Evolutionary conservation across 30 jellyfish, hydroid and myxozoan genomes (phyloP).

Genomic region (Rhopilema esculentum): DNA sequence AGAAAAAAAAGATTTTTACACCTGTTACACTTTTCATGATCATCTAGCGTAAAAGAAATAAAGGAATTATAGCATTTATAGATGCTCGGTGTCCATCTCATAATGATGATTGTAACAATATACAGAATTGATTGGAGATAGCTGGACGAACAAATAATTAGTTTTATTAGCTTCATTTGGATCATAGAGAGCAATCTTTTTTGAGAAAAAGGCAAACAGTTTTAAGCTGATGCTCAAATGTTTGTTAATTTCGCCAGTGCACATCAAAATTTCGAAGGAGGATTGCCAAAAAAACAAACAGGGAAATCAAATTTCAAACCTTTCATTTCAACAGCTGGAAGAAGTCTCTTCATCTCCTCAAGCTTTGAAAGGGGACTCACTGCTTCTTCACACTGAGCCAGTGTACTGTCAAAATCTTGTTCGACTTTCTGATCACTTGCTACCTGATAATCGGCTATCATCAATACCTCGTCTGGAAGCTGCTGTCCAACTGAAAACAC

Average conservation of each 20-base stretch:
- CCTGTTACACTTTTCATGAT: too few relatives aligned
- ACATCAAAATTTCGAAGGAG: too few relatives aligned
- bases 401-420: neutral
- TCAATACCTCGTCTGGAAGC: neutral
- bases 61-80: too few relatives aligned
- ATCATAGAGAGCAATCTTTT: too few relatives aligned
- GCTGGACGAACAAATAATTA: neutral
- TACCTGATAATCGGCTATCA: neutral
- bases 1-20: too few relatives aligned
- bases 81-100: too few relatives aligned
- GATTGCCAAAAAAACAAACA: too few relatives aligned
- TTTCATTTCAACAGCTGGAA: slow-evolving; percentile 13
- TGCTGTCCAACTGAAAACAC: neutral
- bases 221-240: too few relatives aligned
- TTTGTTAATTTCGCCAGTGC: too few relatives aligned
- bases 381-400: neutral
- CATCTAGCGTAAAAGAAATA: too few relatives aligned
- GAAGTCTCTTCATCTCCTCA: slow-evolving; percentile 17
- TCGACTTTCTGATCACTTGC: neutral
- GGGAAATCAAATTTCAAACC: neutral
- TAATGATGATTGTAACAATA: neutral
- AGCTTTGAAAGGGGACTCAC: slow-evolving; percentile 23
- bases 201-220: too few relatives aligned
- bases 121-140: neutral
- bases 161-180: too few relatives aligned